Evolutionary conservation across 2,888 invertebrate species (phyloP), one percentile per base, ranked within the genome.

Genomic region (Drosophila neutralis): DNA sequence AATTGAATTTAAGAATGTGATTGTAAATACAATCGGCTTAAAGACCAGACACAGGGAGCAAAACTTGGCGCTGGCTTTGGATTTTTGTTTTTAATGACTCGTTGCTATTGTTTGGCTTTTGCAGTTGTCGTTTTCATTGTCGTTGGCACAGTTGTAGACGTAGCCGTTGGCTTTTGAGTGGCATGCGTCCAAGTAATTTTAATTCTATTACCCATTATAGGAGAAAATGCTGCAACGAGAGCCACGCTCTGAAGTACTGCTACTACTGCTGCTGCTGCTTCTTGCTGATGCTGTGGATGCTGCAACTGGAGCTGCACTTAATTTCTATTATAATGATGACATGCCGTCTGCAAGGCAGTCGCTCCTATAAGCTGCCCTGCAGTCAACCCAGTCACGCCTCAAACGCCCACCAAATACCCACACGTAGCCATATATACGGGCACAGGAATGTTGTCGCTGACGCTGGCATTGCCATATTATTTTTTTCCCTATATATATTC

Each of bases 271-370:
- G 51, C 49, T 21, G 51, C 56, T 53, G 51, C 49, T 21, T n/a
- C 29, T 42, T 36, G 27, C 60, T 56, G 69, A 33, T 63, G 64
- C 71, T 35, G 48, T 54, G 27, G 49, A 54, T 51, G 33, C 45
- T 45, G 45, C 53, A 73, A 66, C 70, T 86, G 74, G 69, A 71
- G 68, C 84, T 80, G 88, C 86, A 83, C 81, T 85, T 86, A 83
- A 85, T 85, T 84, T 87, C 81, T 84, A 86, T 86, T 85, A 85
- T 88, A 83, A 87, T 75, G 80, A 83, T 85, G 86, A 83, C 84
- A 88, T 88, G 88, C 78, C 83, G 80, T 80, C 84, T 85, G 88
- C 69, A 65, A 69, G 73, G 70, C 82, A 63, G 65, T 63, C 63
- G 57, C 40, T 61, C 29, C 52, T 36, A 42, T 24, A 61, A 52